These are phyloP conservation scores for Centrocercus urophasianus DNA, from an alignment of 2,113 vertebrate genomes.

Conservation along the genomic window DNA sequence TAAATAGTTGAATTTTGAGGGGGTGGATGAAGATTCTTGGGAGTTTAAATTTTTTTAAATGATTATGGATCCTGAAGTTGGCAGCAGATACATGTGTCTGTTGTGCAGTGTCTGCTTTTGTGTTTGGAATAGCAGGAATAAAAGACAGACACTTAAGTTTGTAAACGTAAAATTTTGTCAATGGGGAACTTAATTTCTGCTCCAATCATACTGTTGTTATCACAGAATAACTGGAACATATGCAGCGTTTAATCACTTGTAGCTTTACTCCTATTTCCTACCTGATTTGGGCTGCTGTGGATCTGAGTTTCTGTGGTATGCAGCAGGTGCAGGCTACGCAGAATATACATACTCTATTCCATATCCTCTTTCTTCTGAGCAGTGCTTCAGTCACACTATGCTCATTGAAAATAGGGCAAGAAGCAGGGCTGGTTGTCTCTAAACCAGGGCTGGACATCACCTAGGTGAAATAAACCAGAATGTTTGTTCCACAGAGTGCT, in stretches of 20 bases:
- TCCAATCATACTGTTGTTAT: not conserved
- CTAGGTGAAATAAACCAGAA: not conserved
- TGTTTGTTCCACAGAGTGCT: not conserved
- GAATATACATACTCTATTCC: not conserved
- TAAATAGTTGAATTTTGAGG: not conserved
- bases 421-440: not conserved
- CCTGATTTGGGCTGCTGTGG: not conserved
- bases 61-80: not conserved
- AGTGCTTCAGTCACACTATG: not conserved
- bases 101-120: not conserved
- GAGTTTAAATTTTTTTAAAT: not conserved
- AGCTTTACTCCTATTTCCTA: not conserved
- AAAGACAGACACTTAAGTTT: not conserved
- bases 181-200: not conserved
- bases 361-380: not conserved
- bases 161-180: not conserved
- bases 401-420: not conserved
- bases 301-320: not conserved
- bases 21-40: not conserved
- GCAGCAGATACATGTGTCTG: not conserved
- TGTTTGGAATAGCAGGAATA: not conserved
- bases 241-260: not conserved
- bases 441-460: not conserved
- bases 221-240: not conserved
- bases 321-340: not conserved